phyloP scores from a whole-genome alignment of 2,797 vertebrate species.

The Eutrigla gurnardus region DNA sequence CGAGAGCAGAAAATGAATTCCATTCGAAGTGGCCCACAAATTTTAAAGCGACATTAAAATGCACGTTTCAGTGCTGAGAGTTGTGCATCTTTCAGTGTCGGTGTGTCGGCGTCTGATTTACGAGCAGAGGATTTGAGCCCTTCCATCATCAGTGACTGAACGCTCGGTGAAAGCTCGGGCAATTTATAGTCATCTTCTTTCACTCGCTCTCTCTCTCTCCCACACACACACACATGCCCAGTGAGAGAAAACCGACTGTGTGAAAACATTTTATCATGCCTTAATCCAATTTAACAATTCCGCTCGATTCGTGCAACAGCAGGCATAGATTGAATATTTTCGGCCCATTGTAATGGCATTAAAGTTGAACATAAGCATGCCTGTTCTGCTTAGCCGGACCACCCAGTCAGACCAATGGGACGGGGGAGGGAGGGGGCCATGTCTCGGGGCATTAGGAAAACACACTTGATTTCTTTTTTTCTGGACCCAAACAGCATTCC shows the following conservation, averaged over 20 bases:
- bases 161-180: constrained; percentile 43
- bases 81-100: constrained; percentile 11
- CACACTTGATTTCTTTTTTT: constrained; percentile 84
- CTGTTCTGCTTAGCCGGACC: constrained; percentile 80
- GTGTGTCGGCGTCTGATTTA: constrained; percentile 51
- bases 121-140: constrained; percentile 40
- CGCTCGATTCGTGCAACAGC: constrained; percentile 66
- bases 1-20: neutral
- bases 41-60: neutral
- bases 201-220: constrained; percentile 8
- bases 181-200: constrained; percentile 54
- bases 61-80: neutral
- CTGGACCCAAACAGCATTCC: constrained; percentile 82
- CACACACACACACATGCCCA: constrained; percentile 17
- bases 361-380: constrained; percentile 81
- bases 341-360: constrained; percentile 80
- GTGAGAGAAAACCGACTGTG: constrained; percentile 55
- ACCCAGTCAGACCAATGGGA: constrained; percentile 81
- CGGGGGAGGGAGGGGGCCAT: constrained; percentile 64
- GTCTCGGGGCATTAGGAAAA: constrained; percentile 84
- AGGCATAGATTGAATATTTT: constrained; percentile 79
- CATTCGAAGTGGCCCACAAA: neutral
- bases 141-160: constrained; percentile 52
- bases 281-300: constrained; percentile 82
- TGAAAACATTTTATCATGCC: constrained; percentile 78